These are phyloP conservation scores for Trichogramma dendrolimi DNA, from an alignment of 2,888 invertebrate species.

Conservation along the genomic window DNA sequence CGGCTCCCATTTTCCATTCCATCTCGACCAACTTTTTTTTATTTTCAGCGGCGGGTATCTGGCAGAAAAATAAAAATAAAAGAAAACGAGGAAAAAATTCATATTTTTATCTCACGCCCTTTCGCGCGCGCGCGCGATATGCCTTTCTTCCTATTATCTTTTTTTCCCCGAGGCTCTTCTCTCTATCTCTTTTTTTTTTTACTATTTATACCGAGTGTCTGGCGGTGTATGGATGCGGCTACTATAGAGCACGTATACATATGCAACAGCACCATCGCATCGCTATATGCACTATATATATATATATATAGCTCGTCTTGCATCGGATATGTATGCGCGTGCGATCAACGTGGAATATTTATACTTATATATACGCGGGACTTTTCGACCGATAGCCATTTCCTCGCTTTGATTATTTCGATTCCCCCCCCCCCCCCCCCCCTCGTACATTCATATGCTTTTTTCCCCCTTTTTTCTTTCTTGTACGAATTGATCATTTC, in stretches of 20 bases:
- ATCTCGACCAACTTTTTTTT: conserved; percentile 7
- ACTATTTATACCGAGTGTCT: background rate
- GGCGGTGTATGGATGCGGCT: background rate
- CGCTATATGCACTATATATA: no score
- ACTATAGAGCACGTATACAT: background rate
- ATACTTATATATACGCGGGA: background rate
- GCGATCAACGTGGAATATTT: background rate
- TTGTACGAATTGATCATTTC: no score
- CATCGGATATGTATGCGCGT: background rate
- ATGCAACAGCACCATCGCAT: no score
- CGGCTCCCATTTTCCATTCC: conserved; percentile 21
- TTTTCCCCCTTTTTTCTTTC: no score
- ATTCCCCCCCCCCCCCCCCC: conserved; percentile 10
- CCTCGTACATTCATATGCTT: no score
- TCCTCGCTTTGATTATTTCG: conserved; percentile 24
- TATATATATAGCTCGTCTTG: background rate
- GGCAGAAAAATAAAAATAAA: no score
- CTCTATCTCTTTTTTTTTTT: conserved; percentile 17
- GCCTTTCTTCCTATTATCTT: conserved; percentile 3
- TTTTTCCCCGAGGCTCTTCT: conserved; percentile 23
- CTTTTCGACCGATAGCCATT: conserved; percentile 18
- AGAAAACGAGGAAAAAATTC: conserved; percentile 5
- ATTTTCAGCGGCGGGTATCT: background rate
- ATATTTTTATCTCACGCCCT: conserved; percentile 20
- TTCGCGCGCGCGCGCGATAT: conserved; percentile 1